Conservation (phyloP, 2,113 vertebrate genomes). For the Mus spicilegus region DNA sequence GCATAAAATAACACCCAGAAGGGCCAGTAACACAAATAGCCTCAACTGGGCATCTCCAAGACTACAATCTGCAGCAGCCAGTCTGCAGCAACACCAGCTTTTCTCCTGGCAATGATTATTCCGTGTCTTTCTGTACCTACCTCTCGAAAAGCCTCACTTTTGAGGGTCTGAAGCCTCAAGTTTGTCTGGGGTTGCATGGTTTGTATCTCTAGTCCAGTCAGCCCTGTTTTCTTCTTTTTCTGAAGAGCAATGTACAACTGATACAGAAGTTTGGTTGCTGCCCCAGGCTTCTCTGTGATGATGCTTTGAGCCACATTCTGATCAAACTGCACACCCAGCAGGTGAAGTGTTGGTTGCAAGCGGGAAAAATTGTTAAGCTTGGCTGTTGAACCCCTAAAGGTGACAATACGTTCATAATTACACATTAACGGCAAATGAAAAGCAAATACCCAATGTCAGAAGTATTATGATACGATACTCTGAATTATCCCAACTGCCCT, state of each 20-base stretch:
- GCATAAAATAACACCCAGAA: constrained; percentile 1
- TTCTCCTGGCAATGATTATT: not conserved
- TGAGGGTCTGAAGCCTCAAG: constrained; percentile 84
- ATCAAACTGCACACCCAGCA: constrained; percentile 93
- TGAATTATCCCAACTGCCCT: not conserved
- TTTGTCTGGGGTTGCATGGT: constrained; percentile 86
- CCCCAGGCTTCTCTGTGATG: constrained; percentile 92
- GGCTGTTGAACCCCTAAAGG: constrained; percentile 88
- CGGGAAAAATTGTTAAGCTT: constrained; percentile 95
- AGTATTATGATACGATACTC: not conserved
- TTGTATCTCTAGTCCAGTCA: constrained; percentile 86
- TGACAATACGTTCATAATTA: constrained; percentile 58
- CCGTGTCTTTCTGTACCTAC: constrained; percentile 81
- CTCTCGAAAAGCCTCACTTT: constrained; percentile 88
- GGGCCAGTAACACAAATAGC: too few species aligned
- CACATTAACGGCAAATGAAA: not conserved
- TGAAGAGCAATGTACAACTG: constrained; percentile 93
- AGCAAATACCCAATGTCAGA: not conserved
- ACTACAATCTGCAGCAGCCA: not conserved
- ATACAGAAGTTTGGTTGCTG: constrained; percentile 92
- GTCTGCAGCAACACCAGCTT: not conserved
- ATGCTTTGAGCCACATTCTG: constrained; percentile 89
- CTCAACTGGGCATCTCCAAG: not conserved
- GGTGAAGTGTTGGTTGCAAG: constrained; percentile 91
- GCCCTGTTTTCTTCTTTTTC: constrained; percentile 90